Evolutionary conservation across 2,888 invertebrate genomes (phyloP).

Genomic region (Lithophane leautieri): DNA sequence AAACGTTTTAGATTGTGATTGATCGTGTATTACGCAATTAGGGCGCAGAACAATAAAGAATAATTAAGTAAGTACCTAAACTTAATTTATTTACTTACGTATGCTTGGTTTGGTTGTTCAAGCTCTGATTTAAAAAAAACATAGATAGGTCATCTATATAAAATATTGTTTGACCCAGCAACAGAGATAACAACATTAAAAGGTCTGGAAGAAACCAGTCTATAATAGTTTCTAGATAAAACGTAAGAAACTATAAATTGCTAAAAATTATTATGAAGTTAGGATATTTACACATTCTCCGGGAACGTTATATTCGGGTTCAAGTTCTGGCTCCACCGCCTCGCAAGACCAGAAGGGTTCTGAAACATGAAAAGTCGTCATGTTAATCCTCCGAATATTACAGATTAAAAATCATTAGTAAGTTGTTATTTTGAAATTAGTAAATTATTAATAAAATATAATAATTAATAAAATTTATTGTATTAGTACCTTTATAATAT

Average conservation of each 20-base stretch:
- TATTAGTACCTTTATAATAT: background rate
- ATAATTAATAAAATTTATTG: background rate
- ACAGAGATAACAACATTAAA: background rate
- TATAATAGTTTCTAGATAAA: background rate
- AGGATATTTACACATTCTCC: conserved; percentile 27
- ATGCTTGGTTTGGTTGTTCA: too few relatives aligned
- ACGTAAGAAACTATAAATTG: background rate
- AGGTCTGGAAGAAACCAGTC: background rate
- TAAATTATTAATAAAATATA: background rate
- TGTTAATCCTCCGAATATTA: background rate
- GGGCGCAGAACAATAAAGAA: too few relatives aligned
- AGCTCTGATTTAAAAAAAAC: background rate
- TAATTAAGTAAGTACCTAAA: background rate
- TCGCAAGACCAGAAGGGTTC: conserved; percentile 21
- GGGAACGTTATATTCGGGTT: background rate
- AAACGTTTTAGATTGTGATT: too few relatives aligned
- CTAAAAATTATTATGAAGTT: background rate
- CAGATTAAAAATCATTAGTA: background rate
- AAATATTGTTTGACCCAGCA: background rate
- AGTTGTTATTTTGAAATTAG: background rate
- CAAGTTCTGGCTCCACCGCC: fast-evolving
- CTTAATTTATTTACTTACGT: background rate
- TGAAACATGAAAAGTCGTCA: conserved; percentile 4
- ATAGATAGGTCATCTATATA: background rate
- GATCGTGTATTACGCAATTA: too few relatives aligned